phyloP scores from a whole-genome alignment of 2,113 vertebrate species.

The Ondatra zibethicus region DNA sequence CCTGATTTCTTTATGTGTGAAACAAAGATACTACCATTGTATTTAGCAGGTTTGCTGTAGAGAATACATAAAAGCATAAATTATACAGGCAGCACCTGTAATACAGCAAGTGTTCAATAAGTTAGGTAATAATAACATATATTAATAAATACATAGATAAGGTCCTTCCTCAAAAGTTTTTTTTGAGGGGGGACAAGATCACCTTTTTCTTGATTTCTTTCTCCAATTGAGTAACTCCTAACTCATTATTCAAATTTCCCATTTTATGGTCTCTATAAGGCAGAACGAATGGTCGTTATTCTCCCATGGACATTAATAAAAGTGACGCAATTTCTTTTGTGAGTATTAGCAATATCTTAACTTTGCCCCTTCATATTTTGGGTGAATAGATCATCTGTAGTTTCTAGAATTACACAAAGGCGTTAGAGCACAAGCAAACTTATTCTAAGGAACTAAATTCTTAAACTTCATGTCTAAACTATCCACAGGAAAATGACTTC shows the following conservation, averaged over 20 bases:
- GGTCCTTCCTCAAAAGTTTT: conserved; percentile 12
- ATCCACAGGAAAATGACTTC: background rate
- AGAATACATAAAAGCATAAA: background rate
- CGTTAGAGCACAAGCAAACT: background rate
- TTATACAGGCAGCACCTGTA: background rate
- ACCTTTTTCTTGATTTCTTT: background rate
- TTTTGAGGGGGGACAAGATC: background rate
- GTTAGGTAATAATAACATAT: background rate
- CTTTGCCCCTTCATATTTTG: background rate
- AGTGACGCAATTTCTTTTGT: background rate
- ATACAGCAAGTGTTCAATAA: conserved; percentile 24
- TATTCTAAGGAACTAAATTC: background rate
- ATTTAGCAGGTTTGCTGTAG: background rate
- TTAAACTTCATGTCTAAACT: background rate
- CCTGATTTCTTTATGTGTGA: background rate
- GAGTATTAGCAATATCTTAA: background rate
- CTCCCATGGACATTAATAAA: conserved; percentile 35
- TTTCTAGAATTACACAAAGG: conserved; percentile 26
- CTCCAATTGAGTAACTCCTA: background rate
- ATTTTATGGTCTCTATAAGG: background rate
- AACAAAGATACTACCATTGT: background rate
- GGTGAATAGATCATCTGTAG: background rate
- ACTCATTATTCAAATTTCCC: conserved; percentile 13
- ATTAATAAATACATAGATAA: background rate
- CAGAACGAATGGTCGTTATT: conserved; percentile 13